Conservation (phyloP, 1,140 invertebrate genomes). For the Drosophila melanica region DNA sequence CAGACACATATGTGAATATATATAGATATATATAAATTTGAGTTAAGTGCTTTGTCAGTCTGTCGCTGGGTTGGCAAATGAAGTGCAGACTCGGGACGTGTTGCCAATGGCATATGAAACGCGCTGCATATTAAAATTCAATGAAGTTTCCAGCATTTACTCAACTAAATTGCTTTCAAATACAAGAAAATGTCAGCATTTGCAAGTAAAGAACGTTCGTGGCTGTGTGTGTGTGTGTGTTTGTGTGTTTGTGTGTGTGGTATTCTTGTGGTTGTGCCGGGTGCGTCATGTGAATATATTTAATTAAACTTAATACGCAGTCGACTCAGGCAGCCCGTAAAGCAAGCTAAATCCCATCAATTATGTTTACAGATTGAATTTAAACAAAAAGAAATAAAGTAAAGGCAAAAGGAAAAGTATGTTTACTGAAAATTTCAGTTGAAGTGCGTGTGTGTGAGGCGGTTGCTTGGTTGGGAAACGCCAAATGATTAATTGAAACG, state of each 20-base stretch:
- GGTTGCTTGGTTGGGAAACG: not conserved
- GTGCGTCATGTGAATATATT: constrained; percentile 60
- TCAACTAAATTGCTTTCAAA: constrained; percentile 78
- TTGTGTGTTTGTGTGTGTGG: not conserved
- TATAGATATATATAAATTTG: constrained; percentile 6
- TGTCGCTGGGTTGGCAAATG: constrained; percentile 6
- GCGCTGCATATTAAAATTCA: constrained; percentile 74
- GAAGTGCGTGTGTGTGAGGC: not conserved
- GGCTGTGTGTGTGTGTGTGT: constrained; percentile 1
- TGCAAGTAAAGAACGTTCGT: constrained; percentile 7
- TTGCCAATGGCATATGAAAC: constrained; percentile 39
- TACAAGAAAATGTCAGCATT: constrained; percentile 49
- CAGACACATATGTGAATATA: not conserved
- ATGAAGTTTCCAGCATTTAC: constrained; percentile 71
- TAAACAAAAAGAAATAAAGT: constrained; percentile 38
- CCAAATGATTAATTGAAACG: constrained; percentile 67
- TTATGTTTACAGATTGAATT: constrained; percentile 58
- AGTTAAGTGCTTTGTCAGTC: constrained; percentile 19
- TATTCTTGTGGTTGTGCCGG: constrained; percentile 31
- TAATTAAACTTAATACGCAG: constrained; percentile 72
- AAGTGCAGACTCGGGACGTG: constrained; percentile 32
- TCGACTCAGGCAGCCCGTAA: constrained; percentile 27
- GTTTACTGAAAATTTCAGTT: constrained; percentile 44
- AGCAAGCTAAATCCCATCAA: constrained; percentile 39
- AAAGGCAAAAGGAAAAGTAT: constrained; percentile 31